Base-by-base conservation (phyloP, 2,888 invertebrate genomes). In the Orthosia gothica region DNA sequence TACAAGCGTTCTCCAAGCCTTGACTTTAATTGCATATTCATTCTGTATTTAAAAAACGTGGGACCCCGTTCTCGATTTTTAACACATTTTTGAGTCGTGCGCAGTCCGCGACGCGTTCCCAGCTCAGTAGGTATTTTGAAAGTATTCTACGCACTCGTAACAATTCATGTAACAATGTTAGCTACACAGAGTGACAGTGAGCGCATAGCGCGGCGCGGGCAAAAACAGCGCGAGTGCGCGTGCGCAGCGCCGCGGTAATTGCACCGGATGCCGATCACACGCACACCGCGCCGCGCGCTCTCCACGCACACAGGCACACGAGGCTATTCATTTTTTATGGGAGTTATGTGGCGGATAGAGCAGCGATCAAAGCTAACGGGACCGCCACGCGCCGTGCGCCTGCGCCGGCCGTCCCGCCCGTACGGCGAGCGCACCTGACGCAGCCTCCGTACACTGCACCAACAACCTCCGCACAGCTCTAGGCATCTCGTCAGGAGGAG, bases 191-290 rank as follows among this genome's bases (percentile, higher is more conserved):
- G 59, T 75, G 76, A 59, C 64, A 66, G 65, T 11, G 70, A 55
- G 63, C 57, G 67, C 75, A 65, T 49, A 65, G 65, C 62, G 23
- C 59, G 54, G 47, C 52, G 32, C 59, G 26, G 66, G 76, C 78
- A 81, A 82, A 84, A 82, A 84, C 74, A 74, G 69, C 74, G 79
- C 70, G 66, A 12, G 76, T 66, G 81, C 83, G 82, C 86, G 84
- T 73, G 86, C 76, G 78, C 79, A 52, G 54, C 47, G 59, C 68
- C 40, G 76, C 70, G 67, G 64, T 87, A 82, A 84, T 87, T 81
- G 86, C 80, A 71, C 83, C 85, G 87, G 79, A 86, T 83, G 86
- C 85, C 83, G 71, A 82, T 76, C 82, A 70, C 79, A 70, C 83
- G 52, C 76, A 70, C 74, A 66, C 70, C 68, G 50, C 23, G 7